Percentiles rank a stretch among this genome's conserved stretches.
Evolutionary conservation across 2,888 invertebrate genomes (phyloP).

Genomic region (Hemistola chrysoprasaria): DNA sequence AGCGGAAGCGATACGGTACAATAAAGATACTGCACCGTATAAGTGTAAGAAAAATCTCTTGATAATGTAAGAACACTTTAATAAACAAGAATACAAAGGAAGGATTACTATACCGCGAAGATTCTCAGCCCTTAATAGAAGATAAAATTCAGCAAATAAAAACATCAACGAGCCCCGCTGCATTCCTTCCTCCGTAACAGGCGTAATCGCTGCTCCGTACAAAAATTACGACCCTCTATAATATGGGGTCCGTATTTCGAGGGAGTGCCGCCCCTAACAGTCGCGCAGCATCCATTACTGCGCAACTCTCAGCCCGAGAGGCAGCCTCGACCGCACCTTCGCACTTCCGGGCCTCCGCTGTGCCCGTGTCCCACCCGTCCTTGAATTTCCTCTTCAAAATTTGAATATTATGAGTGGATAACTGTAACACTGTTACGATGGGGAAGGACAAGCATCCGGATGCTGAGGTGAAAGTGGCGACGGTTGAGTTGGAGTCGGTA

Average conservation of each 20-base stretch:
- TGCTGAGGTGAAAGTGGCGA: conserved; percentile 93
- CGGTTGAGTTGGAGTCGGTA: conserved; percentile 92
- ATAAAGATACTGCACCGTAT: too few species aligned
- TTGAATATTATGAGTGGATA: conserved; percentile 43
- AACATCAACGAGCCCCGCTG: conserved; percentile 30
- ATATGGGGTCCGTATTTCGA: conserved; percentile 21
- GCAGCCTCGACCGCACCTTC: conserved; percentile 61
- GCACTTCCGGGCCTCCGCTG: conserved; percentile 65
- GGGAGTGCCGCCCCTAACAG: conserved; percentile 71
- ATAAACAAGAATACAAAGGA: too few species aligned
- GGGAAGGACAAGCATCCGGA: conserved; percentile 81
- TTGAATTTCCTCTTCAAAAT: conserved; percentile 33
- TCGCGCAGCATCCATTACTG: conserved; percentile 76
- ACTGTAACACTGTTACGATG: conserved; percentile 42
- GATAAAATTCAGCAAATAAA: conserved; percentile 24
- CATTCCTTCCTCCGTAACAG: conserved; percentile 37
- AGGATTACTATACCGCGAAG: too few species aligned
- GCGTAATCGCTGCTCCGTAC: conserved; percentile 38
- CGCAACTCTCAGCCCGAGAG: conserved; percentile 71
- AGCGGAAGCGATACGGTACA: too few species aligned
- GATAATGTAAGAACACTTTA: too few species aligned
- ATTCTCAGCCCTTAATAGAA: not conserved
- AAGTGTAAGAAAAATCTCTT: too few species aligned
- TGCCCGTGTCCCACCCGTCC: conserved; percentile 48
- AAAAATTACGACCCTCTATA: conserved; percentile 57